Evolutionary conservation across 2,797 vertebrate species (phyloP), one percentile per base, ranked within the genome.

Genomic region (Borostomias antarcticus): DNA sequence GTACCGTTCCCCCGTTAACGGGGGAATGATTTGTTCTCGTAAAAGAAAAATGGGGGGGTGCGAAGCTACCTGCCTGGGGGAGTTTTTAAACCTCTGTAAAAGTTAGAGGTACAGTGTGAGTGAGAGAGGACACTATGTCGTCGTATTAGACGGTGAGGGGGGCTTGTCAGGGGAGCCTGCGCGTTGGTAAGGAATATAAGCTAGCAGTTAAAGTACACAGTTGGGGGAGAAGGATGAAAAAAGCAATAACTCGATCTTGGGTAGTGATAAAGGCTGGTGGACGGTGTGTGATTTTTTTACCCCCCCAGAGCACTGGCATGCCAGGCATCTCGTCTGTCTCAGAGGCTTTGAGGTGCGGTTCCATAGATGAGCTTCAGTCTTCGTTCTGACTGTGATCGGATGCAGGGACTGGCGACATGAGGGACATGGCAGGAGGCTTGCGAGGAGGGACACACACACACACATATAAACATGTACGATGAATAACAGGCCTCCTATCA

Each of bases 311-410:
- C n/a, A n/a, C n/a, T n/a, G n/a, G n/a, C n/a, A 11, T 37, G 21
- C 33, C 35, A 11, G 33, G 21, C 13, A n/a, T 25, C 21, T 33
- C 33, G 40, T 58, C 57, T 58, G 57, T 58, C 21, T 58, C 33
- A 23, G 21, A 13, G 21, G n/a, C 32, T 58, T 23, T 40, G 33
- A 25, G n/a, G 47, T 21, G 47, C 6, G 7, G 47, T 59, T 40
- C 57, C 25, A 23, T 23, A 50, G n/a, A 50, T 7, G 8, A 8
- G n/a, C 47, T 25, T 21, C 21, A 8, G 33, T 28, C 33, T 59
- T 13, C 6, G 35, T 13, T 59, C 40, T 43, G 57, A 59, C 57
- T 59, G 35, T 26, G 57, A 40, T 15, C 9, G 33, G 21, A 59
- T 59, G 57, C 40, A 59, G 33, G 8, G 33, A 26, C 19, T 15